Conservation (phyloP, 2,888 invertebrate species). For the Rhagophthalmus giganteus region DNA sequence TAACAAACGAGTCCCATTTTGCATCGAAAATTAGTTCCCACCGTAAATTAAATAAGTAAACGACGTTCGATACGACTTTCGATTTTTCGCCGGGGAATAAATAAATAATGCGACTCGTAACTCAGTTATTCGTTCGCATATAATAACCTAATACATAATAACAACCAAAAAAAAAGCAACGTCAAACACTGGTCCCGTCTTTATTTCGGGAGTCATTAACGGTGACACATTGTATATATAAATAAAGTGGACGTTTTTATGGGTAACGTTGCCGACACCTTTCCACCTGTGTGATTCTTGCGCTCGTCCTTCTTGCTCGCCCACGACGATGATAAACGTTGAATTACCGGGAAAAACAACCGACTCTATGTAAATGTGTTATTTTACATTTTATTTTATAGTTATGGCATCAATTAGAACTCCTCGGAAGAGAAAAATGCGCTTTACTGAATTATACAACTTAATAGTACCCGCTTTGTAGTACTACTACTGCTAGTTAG, state of each 20-base stretch:
- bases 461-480: too few relatives aligned
- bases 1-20: neutral
- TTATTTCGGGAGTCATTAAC: neutral
- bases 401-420: slow-evolving; percentile 2
- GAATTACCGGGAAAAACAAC: slow-evolving; percentile 20
- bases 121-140: neutral
- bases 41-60: neutral
- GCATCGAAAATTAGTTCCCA: neutral
- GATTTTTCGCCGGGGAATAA: neutral
- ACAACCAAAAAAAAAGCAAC: neutral
- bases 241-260: slow-evolving; percentile 4
- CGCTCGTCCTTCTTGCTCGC: slow-evolving; percentile 11
- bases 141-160: too few relatives aligned
- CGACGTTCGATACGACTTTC: neutral
- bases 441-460: too few relatives aligned
- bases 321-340: slow-evolving; percentile 24
- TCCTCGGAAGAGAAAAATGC: neutral
- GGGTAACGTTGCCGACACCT: neutral
- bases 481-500: too few relatives aligned
- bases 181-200: neutral
- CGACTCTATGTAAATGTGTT: slow-evolving; percentile 26
- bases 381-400: slow-evolving; percentile 32
- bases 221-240: slow-evolving; percentile 4
- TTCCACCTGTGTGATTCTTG: slow-evolving; percentile 1
- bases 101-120: neutral